phyloP scores from a whole-genome alignment of 2,797 vertebrate genomes.

The Hemibagrus guttatus region DNA sequence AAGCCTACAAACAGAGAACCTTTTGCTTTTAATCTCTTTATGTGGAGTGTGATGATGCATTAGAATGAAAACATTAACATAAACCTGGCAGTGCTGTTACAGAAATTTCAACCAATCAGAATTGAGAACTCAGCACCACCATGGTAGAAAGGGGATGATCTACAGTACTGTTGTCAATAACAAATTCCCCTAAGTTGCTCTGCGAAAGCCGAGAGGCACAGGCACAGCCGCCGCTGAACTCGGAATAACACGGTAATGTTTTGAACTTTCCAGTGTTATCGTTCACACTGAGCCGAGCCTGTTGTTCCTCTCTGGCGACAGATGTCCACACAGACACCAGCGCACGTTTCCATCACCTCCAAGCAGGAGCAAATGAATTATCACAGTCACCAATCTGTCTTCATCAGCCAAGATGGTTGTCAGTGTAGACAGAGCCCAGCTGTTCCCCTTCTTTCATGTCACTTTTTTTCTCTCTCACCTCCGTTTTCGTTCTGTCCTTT shows the following conservation, averaged over 20 bases:
- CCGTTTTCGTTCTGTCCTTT: constrained; percentile 8
- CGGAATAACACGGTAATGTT: constrained; percentile 15
- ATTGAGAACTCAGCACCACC: background rate
- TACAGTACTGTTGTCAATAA: constrained; percentile 8
- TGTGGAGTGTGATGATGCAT: no score
- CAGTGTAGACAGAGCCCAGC: constrained; percentile 72
- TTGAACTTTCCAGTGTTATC: constrained; percentile 33
- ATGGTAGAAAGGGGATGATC: constrained; percentile 5
- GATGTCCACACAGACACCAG: constrained; percentile 49
- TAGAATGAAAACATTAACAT: background rate
- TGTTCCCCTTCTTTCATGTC: constrained; percentile 69
- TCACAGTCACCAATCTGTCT: constrained; percentile 51
- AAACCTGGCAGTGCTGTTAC: background rate
- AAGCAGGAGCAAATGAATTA: constrained; percentile 53
- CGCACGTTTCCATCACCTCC: constrained; percentile 51
- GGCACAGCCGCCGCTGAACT: constrained; percentile 9
- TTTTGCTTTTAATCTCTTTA: background rate
- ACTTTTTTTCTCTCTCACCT: constrained; percentile 45
- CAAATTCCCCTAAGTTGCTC: constrained; percentile 1
- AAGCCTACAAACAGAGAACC: background rate
- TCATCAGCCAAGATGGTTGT: constrained; percentile 58
- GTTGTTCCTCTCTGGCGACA: constrained; percentile 40
- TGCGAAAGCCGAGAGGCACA: constrained; percentile 27
- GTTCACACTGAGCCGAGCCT: constrained; percentile 31
- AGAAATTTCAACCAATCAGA: background rate